Percentiles rank a stretch among this genome's conserved stretches.
These are phyloP conservation scores for Liasis olivaceus DNA, from an alignment of 2,797 vertebrate species.

Conservation along the genomic window DNA sequence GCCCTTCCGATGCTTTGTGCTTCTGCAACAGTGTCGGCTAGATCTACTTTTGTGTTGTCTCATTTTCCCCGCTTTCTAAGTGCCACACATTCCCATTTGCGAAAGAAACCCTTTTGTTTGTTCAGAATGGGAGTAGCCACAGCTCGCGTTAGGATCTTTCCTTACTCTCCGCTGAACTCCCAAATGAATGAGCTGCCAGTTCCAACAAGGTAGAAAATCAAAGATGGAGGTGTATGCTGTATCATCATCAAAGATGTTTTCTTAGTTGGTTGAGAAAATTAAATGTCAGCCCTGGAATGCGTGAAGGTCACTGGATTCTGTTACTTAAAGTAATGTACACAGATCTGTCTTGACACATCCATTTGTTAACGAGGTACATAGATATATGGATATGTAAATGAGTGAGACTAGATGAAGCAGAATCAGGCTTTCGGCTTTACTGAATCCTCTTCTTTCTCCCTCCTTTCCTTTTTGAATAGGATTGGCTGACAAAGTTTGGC, in stretches of 20 bases:
- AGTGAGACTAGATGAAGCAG: neutral
- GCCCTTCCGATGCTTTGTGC: neutral
- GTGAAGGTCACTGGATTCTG: slow-evolving; percentile 11
- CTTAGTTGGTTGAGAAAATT: slow-evolving; percentile 24
- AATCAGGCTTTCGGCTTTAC: neutral
- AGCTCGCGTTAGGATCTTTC: neutral
- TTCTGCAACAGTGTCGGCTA: too few species aligned
- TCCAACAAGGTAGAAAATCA: neutral
- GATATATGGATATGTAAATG: neutral
- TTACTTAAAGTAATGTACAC: slow-evolving; percentile 28
- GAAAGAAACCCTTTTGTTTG: neutral
- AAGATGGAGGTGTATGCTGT: rapidly evolving
- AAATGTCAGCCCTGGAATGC: slow-evolving; percentile 30
- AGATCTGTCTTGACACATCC: neutral
- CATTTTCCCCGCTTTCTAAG: neutral
- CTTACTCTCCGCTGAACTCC: neutral
- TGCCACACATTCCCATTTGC: neutral
- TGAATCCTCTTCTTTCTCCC: rapidly evolving
- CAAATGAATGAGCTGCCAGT: neutral
- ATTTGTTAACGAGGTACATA: slow-evolving; percentile 16
- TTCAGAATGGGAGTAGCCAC: neutral
- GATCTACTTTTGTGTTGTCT: neutral
- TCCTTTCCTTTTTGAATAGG: slow-evolving; percentile 72
- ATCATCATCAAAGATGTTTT: neutral
- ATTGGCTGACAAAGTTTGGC: slow-evolving; percentile 95